Percentiles rank a stretch among this genome's conserved stretches.
Evolutionary conservation across 1,140 invertebrate genomes (phyloP).

Genomic region (Drosophila seguyi): DNA sequence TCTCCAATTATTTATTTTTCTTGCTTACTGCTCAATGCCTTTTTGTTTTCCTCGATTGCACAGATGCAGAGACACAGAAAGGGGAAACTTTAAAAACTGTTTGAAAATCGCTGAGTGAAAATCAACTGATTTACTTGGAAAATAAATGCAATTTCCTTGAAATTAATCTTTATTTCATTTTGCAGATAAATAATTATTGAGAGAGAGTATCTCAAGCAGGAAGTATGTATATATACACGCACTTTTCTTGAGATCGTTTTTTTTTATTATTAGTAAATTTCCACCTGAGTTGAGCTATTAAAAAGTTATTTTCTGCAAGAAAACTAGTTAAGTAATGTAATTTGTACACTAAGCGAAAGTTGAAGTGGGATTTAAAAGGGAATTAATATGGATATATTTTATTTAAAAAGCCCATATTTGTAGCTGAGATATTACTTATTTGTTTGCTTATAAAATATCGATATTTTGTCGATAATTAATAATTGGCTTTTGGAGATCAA

Average conservation of each 20-base stretch:
- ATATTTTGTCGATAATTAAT: too few relatives aligned
- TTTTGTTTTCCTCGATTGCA: constrained; percentile 23
- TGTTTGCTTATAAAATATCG: too few relatives aligned
- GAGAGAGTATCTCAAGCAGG: too few relatives aligned
- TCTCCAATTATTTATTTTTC: constrained; percentile 26
- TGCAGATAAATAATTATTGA: not conserved
- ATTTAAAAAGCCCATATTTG: too few relatives aligned
- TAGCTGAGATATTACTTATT: too few relatives aligned
- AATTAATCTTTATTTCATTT: not conserved
- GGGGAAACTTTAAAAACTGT: constrained; percentile 9
- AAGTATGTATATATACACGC: too few relatives aligned
- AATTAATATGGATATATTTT: not conserved
- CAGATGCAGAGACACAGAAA: constrained; percentile 10
- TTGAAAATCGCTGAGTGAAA: constrained; percentile 1
- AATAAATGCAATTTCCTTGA: not conserved
- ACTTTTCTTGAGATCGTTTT: too few relatives aligned
- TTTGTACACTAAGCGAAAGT: too few relatives aligned
- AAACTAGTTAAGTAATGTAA: not conserved
- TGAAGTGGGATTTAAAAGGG: not conserved
- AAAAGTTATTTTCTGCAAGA: not conserved
- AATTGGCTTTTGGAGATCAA: too few relatives aligned
- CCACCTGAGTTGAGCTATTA: not conserved
- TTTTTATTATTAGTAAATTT: not conserved
- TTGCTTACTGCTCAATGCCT: constrained; percentile 34
- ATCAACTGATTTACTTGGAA: not conserved